These are phyloP conservation scores for Danio albolineatus DNA, from an alignment of 2,797 vertebrate species.

Conservation along the genomic window DNA sequence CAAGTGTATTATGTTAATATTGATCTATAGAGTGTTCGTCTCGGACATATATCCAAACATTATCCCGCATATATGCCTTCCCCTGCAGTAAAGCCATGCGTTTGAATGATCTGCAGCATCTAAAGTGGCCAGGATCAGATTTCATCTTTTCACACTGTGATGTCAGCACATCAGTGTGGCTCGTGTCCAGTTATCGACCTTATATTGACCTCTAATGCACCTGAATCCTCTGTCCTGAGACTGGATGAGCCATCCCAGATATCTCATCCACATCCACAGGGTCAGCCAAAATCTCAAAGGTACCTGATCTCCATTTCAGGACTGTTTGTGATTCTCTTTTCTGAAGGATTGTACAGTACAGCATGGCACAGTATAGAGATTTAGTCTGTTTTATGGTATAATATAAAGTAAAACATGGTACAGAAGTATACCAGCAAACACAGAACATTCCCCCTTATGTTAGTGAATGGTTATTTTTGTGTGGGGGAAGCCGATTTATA, in stretches of 20 bases:
- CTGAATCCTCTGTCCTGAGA: conserved; percentile 35
- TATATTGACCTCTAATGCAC: conserved; percentile 50
- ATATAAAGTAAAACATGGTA: not conserved
- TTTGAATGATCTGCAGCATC: conserved; percentile 5
- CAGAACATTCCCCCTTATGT: no score
- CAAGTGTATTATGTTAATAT: conserved; percentile 6
- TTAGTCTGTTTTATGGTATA: not conserved
- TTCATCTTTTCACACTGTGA: conserved; percentile 26
- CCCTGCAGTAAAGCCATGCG: not conserved
- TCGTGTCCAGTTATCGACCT: conserved; percentile 48
- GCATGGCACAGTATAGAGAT: not conserved
- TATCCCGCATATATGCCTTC: not conserved
- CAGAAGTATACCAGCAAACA: no score
- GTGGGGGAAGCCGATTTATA: no score
- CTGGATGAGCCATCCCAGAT: conserved; percentile 3
- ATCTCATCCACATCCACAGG: conserved; percentile 6
- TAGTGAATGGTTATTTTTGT: no score
- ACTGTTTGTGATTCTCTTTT: not conserved
- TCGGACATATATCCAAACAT: conserved; percentile 1
- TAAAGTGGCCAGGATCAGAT: conserved; percentile 15
- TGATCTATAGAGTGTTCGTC: conserved; percentile 12
- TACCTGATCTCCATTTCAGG: conserved; percentile 45
- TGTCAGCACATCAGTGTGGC: conserved; percentile 45
- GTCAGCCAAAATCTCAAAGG: conserved; percentile 45
- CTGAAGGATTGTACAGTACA: not conserved